These are phyloP conservation scores for Cantharis flavilabris DNA, from an alignment of 2,888 invertebrate species.

Conservation along the genomic window DNA sequence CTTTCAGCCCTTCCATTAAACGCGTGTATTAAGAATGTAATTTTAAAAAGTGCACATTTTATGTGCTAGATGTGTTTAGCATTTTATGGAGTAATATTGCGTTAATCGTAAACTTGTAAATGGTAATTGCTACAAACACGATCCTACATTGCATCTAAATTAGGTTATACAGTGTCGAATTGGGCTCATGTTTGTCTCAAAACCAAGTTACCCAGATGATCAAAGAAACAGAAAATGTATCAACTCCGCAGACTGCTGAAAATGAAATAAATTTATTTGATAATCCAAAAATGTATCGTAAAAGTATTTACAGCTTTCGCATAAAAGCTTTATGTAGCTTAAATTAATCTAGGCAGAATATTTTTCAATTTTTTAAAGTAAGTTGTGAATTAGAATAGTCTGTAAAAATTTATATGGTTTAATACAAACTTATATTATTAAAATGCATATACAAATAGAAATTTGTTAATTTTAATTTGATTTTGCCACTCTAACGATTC, in stretches of 20 bases:
- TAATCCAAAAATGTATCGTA: neutral
- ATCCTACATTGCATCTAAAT: neutral
- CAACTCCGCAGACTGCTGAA: neutral
- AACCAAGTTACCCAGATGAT: neutral
- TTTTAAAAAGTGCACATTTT: neutral
- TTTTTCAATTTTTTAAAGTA: neutral
- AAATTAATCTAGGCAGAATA: neutral
- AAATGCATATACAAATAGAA: neutral
- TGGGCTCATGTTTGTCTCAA: neutral
- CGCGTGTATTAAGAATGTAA: neutral
- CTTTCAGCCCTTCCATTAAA: neutral
- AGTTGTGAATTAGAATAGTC: neutral
- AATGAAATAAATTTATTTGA: neutral
- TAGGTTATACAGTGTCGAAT: conserved; percentile 5
- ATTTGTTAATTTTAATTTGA: neutral
- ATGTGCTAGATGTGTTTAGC: neutral
- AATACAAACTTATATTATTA: neutral
- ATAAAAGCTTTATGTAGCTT: neutral
- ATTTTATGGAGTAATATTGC: neutral
- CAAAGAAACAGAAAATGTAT: neutral
- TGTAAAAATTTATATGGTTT: neutral
- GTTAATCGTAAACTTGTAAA: neutral
- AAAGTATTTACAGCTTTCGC: neutral
- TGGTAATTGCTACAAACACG: conserved; percentile 6
- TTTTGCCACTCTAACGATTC: neutral